Conservation (phyloP, 2,888 invertebrate genomes). For the Nymphalis c-album region DNA sequence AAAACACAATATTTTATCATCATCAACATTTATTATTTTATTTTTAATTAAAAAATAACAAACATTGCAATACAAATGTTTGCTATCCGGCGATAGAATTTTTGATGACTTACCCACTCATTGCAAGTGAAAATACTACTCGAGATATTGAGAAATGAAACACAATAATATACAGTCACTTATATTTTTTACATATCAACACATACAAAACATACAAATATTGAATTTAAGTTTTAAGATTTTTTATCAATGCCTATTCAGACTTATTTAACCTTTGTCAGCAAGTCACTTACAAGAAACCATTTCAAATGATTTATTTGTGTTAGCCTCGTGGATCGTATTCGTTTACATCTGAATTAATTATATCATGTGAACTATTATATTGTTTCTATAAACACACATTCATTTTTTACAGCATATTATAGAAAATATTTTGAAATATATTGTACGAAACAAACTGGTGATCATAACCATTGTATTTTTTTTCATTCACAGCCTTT, state of each 20-base stretch:
- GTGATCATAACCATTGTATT: background rate
- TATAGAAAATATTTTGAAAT: background rate
- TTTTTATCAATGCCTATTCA: background rate
- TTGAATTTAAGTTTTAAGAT: conserved; percentile 1
- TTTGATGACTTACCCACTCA: no score
- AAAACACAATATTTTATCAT: no score
- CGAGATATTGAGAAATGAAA: background rate
- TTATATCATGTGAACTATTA: no score
- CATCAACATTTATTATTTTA: no score
- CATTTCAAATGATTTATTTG: background rate
- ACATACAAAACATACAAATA: conserved; percentile 5
- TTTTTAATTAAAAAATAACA: no score
- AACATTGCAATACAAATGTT: no score
- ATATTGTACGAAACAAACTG: background rate
- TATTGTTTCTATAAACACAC: background rate
- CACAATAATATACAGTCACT: background rate
- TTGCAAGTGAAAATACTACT: no score
- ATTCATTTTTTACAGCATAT: background rate
- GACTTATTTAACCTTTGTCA: background rate
- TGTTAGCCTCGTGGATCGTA: no score
- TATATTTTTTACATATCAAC: background rate
- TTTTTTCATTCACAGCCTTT: conserved; percentile 58
- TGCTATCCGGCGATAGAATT: no score
- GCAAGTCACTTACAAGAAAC: background rate
- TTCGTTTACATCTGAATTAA: no score